phyloP scores from a whole-genome alignment of 2,888 invertebrate genomes.

The Eupsilia transversa region DNA sequence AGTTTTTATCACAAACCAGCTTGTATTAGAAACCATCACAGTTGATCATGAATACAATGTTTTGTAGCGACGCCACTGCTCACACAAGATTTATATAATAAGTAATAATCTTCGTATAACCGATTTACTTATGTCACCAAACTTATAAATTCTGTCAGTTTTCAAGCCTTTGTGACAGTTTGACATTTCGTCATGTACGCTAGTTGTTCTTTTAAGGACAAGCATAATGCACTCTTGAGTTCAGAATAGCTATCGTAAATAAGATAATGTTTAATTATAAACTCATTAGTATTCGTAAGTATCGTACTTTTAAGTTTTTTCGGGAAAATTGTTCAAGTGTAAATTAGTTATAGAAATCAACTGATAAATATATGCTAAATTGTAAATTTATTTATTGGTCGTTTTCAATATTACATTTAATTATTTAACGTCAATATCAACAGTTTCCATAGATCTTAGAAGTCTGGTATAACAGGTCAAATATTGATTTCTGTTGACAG shows the following conservation, averaged over 20 bases:
- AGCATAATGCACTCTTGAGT: slow-evolving; percentile 7
- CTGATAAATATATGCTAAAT: slow-evolving; percentile 38
- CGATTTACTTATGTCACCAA: slow-evolving; percentile 14
- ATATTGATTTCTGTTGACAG: slow-evolving; percentile 39
- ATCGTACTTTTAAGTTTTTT: slow-evolving; percentile 50
- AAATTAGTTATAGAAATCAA: slow-evolving; percentile 35
- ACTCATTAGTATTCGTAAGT: slow-evolving; percentile 61
- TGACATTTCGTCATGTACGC: slow-evolving; percentile 2
- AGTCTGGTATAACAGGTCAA: slow-evolving; percentile 27
- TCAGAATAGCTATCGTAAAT: slow-evolving; percentile 28
- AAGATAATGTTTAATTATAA: slow-evolving; percentile 55
- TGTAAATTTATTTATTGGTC: slow-evolving; percentile 44
- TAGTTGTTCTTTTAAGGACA: slow-evolving; percentile 18
- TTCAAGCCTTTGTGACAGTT: slow-evolving; percentile 2
- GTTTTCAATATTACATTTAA: slow-evolving; percentile 37
- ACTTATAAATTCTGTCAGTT: slow-evolving; percentile 1
- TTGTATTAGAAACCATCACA: neutral
- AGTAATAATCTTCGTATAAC: slow-evolving; percentile 43
- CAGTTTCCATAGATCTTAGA: slow-evolving; percentile 49
- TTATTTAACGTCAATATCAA: slow-evolving; percentile 37
- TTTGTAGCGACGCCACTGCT: slow-evolving; percentile 51
- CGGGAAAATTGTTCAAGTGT: slow-evolving; percentile 29
- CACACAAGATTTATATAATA: slow-evolving; percentile 42
- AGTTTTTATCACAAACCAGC: neutral
- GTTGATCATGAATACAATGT: slow-evolving; percentile 1